These are phyloP conservation scores for Panzeria rudis DNA, from an alignment of 2,888 invertebrate species.

Conservation along the genomic window DNA sequence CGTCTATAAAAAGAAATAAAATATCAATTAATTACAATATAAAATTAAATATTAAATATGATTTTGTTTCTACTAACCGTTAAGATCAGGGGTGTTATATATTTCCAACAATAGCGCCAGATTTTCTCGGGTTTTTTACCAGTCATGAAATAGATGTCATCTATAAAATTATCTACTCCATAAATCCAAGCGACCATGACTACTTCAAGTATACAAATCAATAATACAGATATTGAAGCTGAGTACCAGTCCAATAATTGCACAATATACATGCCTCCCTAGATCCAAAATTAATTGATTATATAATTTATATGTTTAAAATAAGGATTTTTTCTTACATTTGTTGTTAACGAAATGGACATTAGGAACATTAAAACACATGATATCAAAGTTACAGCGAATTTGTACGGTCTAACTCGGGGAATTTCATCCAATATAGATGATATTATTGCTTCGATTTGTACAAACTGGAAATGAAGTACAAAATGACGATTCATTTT, in stretches of 20 bases:
- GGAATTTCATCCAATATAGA: conserved; percentile 90
- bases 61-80: conserved; percentile 85
- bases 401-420: conserved; percentile 85
- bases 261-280: conserved; percentile 94
- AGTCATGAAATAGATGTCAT: conserved; percentile 90
- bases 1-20: conserved; percentile 84
- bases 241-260: conserved; percentile 94
- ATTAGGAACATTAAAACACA: conserved; percentile 87
- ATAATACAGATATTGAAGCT: conserved; percentile 91
- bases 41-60: too few relatives aligned
- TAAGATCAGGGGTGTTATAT: conserved; percentile 88
- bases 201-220: conserved; percentile 91
- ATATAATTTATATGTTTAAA: neutral
- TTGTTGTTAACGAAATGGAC: conserved; percentile 89
- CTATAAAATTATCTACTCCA: conserved; percentile 87
- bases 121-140: conserved; percentile 85
- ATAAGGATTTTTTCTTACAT: conserved; percentile 85
- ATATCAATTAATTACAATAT: conserved; percentile 20
- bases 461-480: conserved; percentile 93
- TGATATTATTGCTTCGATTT: conserved; percentile 90
- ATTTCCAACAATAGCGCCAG: conserved; percentile 90
- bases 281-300: conserved; percentile 24
- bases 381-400: conserved; percentile 86
- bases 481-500: conserved; percentile 12
- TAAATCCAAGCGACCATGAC: conserved; percentile 93